A percentile compares a stretch with the other conserved stretches of the same genome.
These are phyloP conservation scores for Willisornis vidua DNA, from an alignment of 2,113 vertebrate genomes.

Conservation along the genomic window DNA sequence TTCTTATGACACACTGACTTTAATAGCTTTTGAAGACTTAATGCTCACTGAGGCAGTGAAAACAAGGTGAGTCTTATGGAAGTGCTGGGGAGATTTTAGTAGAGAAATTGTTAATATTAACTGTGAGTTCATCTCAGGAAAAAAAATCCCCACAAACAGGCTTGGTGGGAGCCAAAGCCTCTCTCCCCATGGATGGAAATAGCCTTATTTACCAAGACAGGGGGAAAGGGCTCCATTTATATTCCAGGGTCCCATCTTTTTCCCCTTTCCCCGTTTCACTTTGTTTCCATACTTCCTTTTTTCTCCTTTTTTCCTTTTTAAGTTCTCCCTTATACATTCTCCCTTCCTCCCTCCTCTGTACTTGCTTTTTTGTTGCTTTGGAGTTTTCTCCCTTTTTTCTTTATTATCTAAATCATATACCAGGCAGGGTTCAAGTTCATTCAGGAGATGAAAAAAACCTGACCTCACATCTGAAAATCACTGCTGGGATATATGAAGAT, in stretches of 20 bases:
- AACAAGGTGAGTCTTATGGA: background rate
- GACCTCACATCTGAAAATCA: background rate
- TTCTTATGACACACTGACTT: background rate
- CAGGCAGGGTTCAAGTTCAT: background rate
- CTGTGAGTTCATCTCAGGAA: background rate
- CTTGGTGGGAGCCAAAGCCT: background rate
- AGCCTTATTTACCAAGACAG: background rate
- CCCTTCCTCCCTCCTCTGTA: rapidly evolving
- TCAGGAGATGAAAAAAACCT: background rate
- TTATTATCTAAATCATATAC: background rate
- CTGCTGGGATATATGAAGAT: background rate
- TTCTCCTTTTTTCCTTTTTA: background rate
- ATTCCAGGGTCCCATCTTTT: background rate
- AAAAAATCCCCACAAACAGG: background rate
- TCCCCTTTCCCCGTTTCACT: rapidly evolving
- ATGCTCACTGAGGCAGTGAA: background rate
- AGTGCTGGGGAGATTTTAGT: background rate
- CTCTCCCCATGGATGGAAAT: background rate
- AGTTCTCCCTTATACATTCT: background rate
- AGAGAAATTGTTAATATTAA: background rate
- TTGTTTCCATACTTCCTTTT: background rate
- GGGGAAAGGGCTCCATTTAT: background rate
- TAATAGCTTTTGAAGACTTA: background rate
- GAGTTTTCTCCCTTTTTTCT: background rate
- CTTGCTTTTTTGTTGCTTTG: background rate